Evolutionary conservation across 2,113 vertebrate genomes (phyloP), one percentile per base, ranked within the genome.

Genomic region (Polypterus senegalus): DNA sequence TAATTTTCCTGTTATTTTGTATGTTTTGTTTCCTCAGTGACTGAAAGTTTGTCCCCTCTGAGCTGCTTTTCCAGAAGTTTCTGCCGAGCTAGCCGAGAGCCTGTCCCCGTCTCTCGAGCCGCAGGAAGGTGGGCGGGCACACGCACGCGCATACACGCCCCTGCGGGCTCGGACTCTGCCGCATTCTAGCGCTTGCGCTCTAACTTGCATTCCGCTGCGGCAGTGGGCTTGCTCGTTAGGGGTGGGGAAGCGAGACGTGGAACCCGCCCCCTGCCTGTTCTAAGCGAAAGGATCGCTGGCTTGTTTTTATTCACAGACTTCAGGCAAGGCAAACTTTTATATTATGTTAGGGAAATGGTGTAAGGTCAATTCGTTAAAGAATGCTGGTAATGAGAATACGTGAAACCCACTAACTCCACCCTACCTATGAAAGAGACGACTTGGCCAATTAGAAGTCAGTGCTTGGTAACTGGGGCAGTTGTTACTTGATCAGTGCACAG

Each of bases 151-250:
- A 7, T 5, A 44, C 5, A 10, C 6, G 6, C 54, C 71, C 66
- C 71, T 74, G 72, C 70, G n/a, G 70, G 66, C 6, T 48, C 59
- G 66, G 69, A 11, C 59, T 73, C 77, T 79, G 77, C 79, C 73
- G 80, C 83, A 81, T 71, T 67, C 70, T 49, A 7, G 57, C 79
- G 81, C 84, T 79, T n/a, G 81, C 82, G 77, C 66, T 65, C 49
- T 65, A 11, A 7, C 51, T 51, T 5, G 6, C 47, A 11, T 10
- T 48, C 49, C 61, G 49, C 49, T 51, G 49, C 49, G 9, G 49
- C 6, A 51, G 49, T 51, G 6, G 2, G 49, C 9, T 6, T 9
- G 9, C 6, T 51, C 9, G 6, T 51, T 6, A 51, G 6, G 2
- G 6, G 6, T 51, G 49, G 9, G 49, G 6, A 51, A 6, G 49